Evolutionary conservation across 2,888 invertebrate genomes (phyloP).

Genomic region (Athetis lepigone): DNA sequence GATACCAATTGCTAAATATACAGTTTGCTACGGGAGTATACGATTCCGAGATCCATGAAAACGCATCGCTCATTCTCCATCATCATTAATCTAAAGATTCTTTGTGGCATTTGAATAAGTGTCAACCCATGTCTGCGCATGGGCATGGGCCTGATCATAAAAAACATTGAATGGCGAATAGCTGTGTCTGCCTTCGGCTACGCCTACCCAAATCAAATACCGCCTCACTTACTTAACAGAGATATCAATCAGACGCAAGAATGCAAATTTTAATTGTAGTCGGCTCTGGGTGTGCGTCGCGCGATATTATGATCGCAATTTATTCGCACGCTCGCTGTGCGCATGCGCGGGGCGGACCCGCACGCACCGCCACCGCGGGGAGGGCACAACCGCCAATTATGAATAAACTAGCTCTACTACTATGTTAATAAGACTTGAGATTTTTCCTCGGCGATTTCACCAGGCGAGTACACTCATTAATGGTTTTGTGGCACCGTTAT

Average conservation of each 20-base stretch:
- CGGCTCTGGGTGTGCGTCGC: conserved; percentile 77
- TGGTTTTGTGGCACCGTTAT: conserved; percentile 85
- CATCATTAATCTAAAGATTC: not conserved
- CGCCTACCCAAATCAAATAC: conserved; percentile 77
- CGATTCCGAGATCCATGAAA: conserved; percentile 3
- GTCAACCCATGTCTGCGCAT: conserved; percentile 20
- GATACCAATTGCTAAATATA: not conserved
- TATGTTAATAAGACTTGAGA: conserved; percentile 88
- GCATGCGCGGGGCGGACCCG: conserved; percentile 75
- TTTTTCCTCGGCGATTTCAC: conserved; percentile 89
- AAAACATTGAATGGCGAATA: conserved; percentile 53
- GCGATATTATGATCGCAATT: conserved; percentile 83
- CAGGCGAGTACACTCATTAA: conserved; percentile 83
- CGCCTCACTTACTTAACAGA: conserved; percentile 82
- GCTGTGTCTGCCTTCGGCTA: conserved; percentile 48
- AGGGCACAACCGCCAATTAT: conserved; percentile 87
- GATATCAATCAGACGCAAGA: conserved; percentile 87
- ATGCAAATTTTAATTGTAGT: conserved; percentile 89
- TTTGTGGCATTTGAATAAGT: conserved; percentile 5
- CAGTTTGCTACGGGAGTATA: not conserved
- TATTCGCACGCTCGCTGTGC: conserved; percentile 75
- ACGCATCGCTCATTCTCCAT: not conserved
- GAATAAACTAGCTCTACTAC: conserved; percentile 88
- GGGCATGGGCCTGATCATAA: conserved; percentile 27
- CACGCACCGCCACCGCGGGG: conserved; percentile 74